Evolutionary conservation across 2,113 vertebrate genomes (phyloP), one percentile per base, ranked within the genome.

Genomic region (Colinus virginianus): DNA sequence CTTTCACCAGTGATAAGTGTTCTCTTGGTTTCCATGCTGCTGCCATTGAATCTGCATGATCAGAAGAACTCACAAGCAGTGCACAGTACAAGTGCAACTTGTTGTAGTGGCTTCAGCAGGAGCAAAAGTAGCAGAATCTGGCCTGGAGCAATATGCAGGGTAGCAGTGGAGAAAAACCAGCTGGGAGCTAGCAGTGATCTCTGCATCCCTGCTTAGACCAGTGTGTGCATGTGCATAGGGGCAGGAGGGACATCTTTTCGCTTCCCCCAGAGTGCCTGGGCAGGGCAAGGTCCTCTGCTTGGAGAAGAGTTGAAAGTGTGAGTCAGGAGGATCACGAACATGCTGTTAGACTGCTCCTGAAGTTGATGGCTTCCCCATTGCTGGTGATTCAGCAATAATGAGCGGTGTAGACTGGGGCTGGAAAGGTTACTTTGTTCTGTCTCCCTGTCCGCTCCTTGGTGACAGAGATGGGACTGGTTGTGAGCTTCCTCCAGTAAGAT

Each of bases 391-490:
- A 95, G 86, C 77, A 56, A 34, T 5, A 45, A 86, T 48, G 56
- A 86, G 64, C 18, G 46, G 46, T 1, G 16, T 56, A 63, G 61
- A 38, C 25, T 70, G 68, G 68, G 68, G 36, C 68, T 36, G 26
- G 46, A 51, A 38, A 51, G 46, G 26, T 13, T 23, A n/a, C 58
- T 84, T 82, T 30, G 13, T 17, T 78, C 32, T 30, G 90, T 67
- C 84, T 68, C 5, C 46, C 21, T 2, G 2, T 55, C 56, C 34
- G 5, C 34, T 68, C 61, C 0, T 5, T 0, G 0, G 30, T 9
- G 7, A 9, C 48, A 58, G 40, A 42, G 81, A 23, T 18, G 1
- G 26, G 48, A 23, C 30, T 79, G 45, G 51, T 42, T 30, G 5
- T 1, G 1, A 53, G 32, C 2, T 80, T 40, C 64, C 56, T 59